Evolutionary conservation across 2,888 invertebrate genomes (phyloP).

Genomic region (Erebia ligea): DNA sequence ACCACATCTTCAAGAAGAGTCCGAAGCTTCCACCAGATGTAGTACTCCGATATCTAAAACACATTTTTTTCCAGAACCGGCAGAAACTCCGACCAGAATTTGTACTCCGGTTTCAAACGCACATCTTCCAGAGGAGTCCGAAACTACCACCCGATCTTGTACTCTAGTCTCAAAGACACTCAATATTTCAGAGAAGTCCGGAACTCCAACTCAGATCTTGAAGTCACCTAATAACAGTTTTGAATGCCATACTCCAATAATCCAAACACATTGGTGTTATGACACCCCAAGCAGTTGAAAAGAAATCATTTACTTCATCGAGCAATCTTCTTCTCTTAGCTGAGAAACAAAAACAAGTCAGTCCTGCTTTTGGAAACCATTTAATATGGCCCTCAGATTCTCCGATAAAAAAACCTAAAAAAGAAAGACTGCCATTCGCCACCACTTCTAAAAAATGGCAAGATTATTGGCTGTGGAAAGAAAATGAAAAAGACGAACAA

Average conservation of each 20-base stretch:
- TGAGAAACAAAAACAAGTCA: constrained; percentile 12
- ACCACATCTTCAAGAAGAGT: no score
- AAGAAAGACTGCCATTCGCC: no score
- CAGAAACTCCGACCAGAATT: constrained; percentile 16
- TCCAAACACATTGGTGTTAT: no score
- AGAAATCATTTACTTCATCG: constrained; percentile 5
- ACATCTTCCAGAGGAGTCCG: constrained; percentile 15
- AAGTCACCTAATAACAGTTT: constrained; percentile 11
- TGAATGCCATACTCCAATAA: constrained; percentile 12
- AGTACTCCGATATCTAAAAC: constrained; percentile 11
- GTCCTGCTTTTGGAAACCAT: constrained; percentile 10
- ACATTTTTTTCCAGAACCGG: constrained; percentile 9
- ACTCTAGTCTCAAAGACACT: constrained; percentile 1
- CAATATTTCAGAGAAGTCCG: no score
- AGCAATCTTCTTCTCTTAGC: constrained; percentile 16
- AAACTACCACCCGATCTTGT: constrained; percentile 4
- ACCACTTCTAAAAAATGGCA: no score
- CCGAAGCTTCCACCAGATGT: constrained; percentile 1
- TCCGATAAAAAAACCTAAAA: no score
- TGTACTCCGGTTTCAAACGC: constrained; percentile 13
- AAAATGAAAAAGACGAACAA: no score
- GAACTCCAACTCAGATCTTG: no score
- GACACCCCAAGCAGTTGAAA: no score
- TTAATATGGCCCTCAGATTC: no score
- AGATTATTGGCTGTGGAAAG: no score